Percentiles rank a stretch among this genome's conserved stretches.
phyloP scores from a whole-genome alignment of 1,140 invertebrate genomes.

The Drosophila nigromelanica region DNA sequence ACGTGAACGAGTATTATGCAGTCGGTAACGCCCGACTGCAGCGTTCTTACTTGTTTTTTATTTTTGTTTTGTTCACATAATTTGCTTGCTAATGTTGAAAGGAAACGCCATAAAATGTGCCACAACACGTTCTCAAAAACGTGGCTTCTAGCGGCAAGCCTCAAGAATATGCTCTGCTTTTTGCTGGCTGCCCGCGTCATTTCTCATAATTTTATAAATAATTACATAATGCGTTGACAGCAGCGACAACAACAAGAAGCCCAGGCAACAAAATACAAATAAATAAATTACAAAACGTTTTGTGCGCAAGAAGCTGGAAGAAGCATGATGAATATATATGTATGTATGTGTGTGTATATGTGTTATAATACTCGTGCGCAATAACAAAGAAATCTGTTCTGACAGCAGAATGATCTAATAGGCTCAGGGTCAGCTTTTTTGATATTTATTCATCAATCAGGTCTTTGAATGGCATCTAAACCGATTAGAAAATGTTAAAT shows the following conservation, averaged over 20 bases:
- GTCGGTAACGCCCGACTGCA: too few relatives aligned
- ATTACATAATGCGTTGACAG: conserved; percentile 79
- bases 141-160: too few relatives aligned
- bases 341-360: not conserved
- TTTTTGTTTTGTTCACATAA: conserved; percentile 46
- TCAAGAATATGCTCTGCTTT: conserved; percentile 1
- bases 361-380: not conserved
- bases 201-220: conserved; percentile 81
- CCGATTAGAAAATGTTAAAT: not conserved
- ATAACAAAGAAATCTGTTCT: not conserved
- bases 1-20: too few relatives aligned
- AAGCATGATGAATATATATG: not conserved
- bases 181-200: conserved; percentile 30
- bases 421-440: not conserved
- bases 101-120: conserved; percentile 64
- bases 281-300: conserved; percentile 29
- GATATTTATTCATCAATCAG: conserved; percentile 19
- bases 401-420: conserved; percentile 9
- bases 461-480: not conserved
- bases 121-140: conserved; percentile 62
- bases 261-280: conserved; percentile 1
- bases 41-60: too few relatives aligned
- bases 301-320: conserved; percentile 1
- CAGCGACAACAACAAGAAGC: conserved; percentile 12
- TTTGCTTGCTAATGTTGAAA: conserved; percentile 49